phyloP scores from a whole-genome alignment of 2,888 invertebrate genomes.

The Patella ulyssiponensis region DNA sequence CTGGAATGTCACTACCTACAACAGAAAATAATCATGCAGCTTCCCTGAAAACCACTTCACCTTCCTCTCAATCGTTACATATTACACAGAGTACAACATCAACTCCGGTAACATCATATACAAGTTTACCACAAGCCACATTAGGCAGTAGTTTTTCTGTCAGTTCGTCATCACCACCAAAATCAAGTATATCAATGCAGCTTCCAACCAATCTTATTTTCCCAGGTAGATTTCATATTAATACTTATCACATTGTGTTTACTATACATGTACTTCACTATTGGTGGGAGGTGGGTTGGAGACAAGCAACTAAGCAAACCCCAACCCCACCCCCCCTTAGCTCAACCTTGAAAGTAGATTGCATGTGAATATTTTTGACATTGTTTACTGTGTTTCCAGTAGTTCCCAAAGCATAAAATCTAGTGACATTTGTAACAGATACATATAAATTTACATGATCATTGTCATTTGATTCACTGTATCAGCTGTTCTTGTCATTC shows the following conservation, averaged over 20 bases:
- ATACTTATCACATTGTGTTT: not conserved
- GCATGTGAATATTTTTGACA: too few species aligned
- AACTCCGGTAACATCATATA: not conserved
- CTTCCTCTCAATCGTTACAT: conserved; percentile 16
- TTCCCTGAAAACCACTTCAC: too few species aligned
- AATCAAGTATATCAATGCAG: conserved; percentile 43
- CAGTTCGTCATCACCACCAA: conserved; percentile 7
- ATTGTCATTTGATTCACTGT: too few species aligned
- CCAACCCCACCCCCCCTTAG: too few species aligned
- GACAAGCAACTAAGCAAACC: too few species aligned
- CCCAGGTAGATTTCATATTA: conserved; percentile 23
- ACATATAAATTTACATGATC: too few species aligned
- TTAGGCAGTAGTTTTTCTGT: conserved; percentile 15
- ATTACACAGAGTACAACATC: not conserved
- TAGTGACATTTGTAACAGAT: too few species aligned
- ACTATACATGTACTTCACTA: not conserved
- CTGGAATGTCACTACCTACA: not conserved
- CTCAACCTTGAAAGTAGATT: too few species aligned
- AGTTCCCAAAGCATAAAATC: too few species aligned
- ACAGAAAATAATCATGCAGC: too few species aligned
- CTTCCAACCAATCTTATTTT: conserved; percentile 42
- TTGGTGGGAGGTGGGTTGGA: not conserved
- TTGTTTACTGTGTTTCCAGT: too few species aligned
- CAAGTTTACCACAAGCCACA: conserved; percentile 13
- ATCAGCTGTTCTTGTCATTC: too few species aligned